Evolutionary conservation across 2,113 vertebrate species (phyloP), one percentile per base, ranked within the genome.

Genomic region (Dipodomys stephensi): DNA sequence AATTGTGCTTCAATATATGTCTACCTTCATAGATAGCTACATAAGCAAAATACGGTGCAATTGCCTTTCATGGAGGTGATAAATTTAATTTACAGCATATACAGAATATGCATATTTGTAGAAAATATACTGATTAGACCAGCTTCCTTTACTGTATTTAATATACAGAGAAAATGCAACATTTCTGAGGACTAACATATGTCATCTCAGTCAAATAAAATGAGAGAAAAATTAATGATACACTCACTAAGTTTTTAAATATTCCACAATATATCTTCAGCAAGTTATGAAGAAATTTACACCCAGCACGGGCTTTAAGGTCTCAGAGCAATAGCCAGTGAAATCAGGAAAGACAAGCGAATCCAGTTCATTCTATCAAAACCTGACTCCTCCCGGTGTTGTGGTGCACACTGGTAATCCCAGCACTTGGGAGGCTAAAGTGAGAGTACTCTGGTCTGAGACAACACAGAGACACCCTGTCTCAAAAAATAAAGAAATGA

Each of bases 121-220:
- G 96, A 97, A 98, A 98, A 90, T 94, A 97, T 97, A 97, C 98
- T 98, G 96, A 98, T 98, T 97, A 98, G 98, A 97, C 97, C 97
- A 97, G 93, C 89, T 98, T 98, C 95, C 97, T 98, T 97, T 97
- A 91, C 89, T 93, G 96, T 95, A 97, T 96, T 98, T 98, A 97
- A 97, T 97, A 96, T 95, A 96, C 94, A 97, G 97, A 96, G 94
- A 97, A 87, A 97, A 65, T 87, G 60, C 13, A 96, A 72, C 62
- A 94, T 91, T 96, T 94, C 65, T 78, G 98, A 97, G 96, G 96
- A 97, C 97, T 98, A 97, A 94, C 95, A 82, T 97, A 97, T 96
- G 96, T 97, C 97, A 97, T 91, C 96, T 96, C 87, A 87, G 90
- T 95, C 97, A 98, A 97, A 97, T 96, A 98, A 97, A 97, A 97